phyloP scores from a whole-genome alignment of 1,140 invertebrate species.

The Colletes gigas region DNA sequence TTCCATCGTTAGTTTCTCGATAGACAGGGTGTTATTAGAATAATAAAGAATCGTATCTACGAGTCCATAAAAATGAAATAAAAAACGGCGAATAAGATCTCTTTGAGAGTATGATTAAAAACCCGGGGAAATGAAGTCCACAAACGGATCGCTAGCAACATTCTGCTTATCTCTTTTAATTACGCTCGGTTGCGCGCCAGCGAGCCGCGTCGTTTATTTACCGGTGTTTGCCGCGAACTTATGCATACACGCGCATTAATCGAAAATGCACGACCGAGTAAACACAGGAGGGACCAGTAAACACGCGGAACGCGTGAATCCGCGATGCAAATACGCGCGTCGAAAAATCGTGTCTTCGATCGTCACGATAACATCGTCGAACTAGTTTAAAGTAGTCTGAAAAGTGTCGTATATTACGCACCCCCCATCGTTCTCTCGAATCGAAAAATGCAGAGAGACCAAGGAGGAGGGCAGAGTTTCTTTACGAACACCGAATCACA shows the following conservation, averaged over 20 bases:
- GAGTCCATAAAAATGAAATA: too few species aligned
- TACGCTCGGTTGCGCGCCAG: neutral
- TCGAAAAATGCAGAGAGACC: neutral
- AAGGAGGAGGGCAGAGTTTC: too few species aligned
- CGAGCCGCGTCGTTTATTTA: neutral
- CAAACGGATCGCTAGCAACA: neutral
- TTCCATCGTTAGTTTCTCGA: too few species aligned
- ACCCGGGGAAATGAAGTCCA: neutral
- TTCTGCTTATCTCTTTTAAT: constrained; percentile 5
- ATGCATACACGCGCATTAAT: neutral
- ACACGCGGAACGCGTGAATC: constrained; percentile 10
- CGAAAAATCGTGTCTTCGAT: constrained; percentile 25
- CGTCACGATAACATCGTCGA: constrained; percentile 18
- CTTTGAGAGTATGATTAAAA: too few species aligned
- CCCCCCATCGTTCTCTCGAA: neutral
- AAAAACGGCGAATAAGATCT: too few species aligned
- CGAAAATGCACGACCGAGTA: neutral
- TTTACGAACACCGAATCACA: neutral
- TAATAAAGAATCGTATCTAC: too few species aligned
- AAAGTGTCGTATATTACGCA: constrained; percentile 44
- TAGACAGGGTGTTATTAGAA: too few species aligned
- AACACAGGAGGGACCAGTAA: neutral
- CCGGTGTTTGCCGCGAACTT: neutral
- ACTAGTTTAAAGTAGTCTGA: neutral
- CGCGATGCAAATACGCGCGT: too few species aligned